Conservation (phyloP, 2,113 vertebrate species). For the Solea solea region DNA sequence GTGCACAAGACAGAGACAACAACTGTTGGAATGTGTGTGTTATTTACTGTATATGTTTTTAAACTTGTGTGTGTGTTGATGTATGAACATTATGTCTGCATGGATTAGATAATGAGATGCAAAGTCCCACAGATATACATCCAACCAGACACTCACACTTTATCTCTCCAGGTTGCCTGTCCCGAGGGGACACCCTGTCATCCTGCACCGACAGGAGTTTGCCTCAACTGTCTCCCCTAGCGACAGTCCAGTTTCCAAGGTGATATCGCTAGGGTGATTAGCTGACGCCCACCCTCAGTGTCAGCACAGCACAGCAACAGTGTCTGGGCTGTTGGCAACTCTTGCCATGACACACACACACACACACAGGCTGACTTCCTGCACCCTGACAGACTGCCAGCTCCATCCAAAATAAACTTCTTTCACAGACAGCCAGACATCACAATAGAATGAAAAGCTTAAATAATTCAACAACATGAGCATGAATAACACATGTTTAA, state of each 20-base stretch:
- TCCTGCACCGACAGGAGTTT: slow-evolving; percentile 53
- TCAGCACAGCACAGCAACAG: slow-evolving; percentile 51
- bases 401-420: slow-evolving; percentile 73
- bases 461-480: slow-evolving; percentile 73
- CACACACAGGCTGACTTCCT: slow-evolving; percentile 51
- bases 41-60: too few relatives aligned
- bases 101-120: slow-evolving; percentile 35
- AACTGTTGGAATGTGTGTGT: too few relatives aligned
- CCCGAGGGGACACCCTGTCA: slow-evolving; percentile 70
- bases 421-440: slow-evolving; percentile 67
- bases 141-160: slow-evolving; percentile 24
- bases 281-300: slow-evolving; percentile 69
- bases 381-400: slow-evolving; percentile 66
- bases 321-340: slow-evolving; percentile 52
- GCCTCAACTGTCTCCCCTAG: slow-evolving; percentile 70
- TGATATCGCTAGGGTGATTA: slow-evolving; percentile 68
- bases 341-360: slow-evolving; percentile 35
- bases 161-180: slow-evolving; percentile 55
- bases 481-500: slow-evolving; percentile 69
- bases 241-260: slow-evolving; percentile 73
- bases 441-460: slow-evolving; percentile 73
- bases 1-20: too few relatives aligned
- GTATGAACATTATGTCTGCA: slow-evolving; percentile 14
- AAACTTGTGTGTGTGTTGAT: slow-evolving; percentile 2
- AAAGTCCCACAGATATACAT: slow-evolving; percentile 21